These are phyloP conservation scores for Melipona quadrifasciata DNA, from an alignment of 1,140 invertebrate genomes.

Conservation along the genomic window DNA sequence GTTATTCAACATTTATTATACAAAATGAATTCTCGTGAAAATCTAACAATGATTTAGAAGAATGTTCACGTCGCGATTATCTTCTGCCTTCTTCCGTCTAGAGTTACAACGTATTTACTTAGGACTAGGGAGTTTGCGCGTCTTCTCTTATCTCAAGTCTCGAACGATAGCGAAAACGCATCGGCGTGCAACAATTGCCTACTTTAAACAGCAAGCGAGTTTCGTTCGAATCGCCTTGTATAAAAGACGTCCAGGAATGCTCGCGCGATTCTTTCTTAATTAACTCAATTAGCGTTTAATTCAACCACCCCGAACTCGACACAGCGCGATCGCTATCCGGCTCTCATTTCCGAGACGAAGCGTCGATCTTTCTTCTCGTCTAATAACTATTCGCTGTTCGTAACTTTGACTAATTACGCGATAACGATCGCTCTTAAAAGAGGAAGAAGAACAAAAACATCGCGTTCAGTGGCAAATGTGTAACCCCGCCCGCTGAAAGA, in stretches of 20 bases:
- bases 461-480: not conserved
- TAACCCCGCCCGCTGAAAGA: not conserved
- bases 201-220: not conserved
- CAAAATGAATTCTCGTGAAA: not conserved
- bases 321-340: constrained; percentile 5
- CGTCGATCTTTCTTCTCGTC: not conserved
- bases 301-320: not conserved
- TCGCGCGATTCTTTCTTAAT: constrained; percentile 11
- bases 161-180: not conserved
- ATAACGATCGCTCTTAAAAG: not conserved
- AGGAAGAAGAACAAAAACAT: not conserved
- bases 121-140: not conserved
- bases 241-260: not conserved
- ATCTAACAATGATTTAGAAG: not conserved
- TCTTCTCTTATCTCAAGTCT: not conserved
- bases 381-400: not conserved
- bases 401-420: not conserved
- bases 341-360: not conserved
- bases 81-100: not conserved
- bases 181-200: not conserved
- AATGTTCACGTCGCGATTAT: constrained; percentile 11
- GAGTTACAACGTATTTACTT: not conserved
- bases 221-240: not conserved
- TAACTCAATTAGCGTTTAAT: constrained; percentile 35
- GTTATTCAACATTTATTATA: not conserved